Evolutionary conservation across 37 sponge, comb jelly and placozoan genomes (phyloP).

Genomic region (Geodia barretti): DNA sequence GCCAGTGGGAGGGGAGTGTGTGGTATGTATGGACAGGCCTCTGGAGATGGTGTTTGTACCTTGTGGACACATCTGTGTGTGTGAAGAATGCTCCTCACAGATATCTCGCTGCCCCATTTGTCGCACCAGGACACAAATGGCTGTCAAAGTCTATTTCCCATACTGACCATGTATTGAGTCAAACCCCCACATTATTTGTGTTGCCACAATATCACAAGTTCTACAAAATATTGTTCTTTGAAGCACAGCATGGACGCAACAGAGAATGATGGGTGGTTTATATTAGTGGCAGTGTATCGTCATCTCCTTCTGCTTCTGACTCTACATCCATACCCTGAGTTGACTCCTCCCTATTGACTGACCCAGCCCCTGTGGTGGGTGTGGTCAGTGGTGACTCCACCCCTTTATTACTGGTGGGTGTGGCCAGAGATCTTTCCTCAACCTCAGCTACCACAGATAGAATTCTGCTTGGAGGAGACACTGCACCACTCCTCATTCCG

Average conservation of each 20-base stretch:
- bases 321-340: no score
- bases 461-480: no score
- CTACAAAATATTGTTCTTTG: not conserved
- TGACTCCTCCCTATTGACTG: not conserved
- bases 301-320: not conserved
- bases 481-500: no score
- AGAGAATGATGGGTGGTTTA: no score
- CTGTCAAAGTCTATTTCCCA: slow-evolving; percentile 27
- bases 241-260: no score
- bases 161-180: no score
- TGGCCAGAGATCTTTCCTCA: not conserved
- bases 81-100: slow-evolving; percentile 43
- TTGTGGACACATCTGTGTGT: slow-evolving; percentile 69
- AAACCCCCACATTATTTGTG: no score
- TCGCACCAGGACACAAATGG: not conserved
- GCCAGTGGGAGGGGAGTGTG: slow-evolving; percentile 18
- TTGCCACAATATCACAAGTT: not conserved
- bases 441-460: not conserved
- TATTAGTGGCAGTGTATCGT: not conserved
- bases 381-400: no score
- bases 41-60: slow-evolving; percentile 56
- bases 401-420: not conserved
- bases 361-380: no score
- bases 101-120: slow-evolving; percentile 46
- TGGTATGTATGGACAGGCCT: slow-evolving; percentile 57